Evolutionary conservation across 2,113 vertebrate species (phyloP).

Genomic region (Pygoscelis adeliae): DNA sequence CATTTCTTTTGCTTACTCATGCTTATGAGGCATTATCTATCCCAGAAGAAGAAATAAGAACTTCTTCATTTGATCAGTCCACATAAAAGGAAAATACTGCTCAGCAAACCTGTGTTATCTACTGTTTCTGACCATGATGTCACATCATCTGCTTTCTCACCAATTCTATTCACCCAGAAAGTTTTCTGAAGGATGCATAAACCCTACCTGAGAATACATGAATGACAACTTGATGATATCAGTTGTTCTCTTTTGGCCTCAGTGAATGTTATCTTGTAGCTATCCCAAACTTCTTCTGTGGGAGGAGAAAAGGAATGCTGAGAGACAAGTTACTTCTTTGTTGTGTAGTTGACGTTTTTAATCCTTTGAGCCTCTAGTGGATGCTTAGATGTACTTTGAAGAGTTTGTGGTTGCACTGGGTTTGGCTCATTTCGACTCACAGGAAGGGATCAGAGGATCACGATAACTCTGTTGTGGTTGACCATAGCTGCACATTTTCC

Average conservation of each 20-base stretch:
- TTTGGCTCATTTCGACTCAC: slow-evolving; percentile 13
- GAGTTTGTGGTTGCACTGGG: neutral
- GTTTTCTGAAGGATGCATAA: neutral
- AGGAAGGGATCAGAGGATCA: neutral
- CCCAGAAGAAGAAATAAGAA: neutral
- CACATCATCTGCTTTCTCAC: neutral
- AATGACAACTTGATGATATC: neutral
- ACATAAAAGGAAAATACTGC: neutral
- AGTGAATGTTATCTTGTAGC: neutral
- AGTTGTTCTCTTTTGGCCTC: neutral
- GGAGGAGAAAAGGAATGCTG: neutral
- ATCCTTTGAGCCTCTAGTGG: neutral
- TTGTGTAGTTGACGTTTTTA: neutral
- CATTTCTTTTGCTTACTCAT: neutral
- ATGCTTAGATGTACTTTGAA: neutral
- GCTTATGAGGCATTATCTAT: neutral
- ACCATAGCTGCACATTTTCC: neutral
- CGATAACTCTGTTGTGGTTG: neutral
- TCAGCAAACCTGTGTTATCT: neutral
- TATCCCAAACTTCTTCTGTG: neutral
- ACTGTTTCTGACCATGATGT: neutral
- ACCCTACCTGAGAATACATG: neutral
- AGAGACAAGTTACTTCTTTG: neutral
- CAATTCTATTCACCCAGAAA: neutral
- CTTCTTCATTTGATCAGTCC: neutral